These are phyloP conservation scores for Brachystomella parvula DNA, from an alignment of 1,140 invertebrate genomes.

Conservation along the genomic window DNA sequence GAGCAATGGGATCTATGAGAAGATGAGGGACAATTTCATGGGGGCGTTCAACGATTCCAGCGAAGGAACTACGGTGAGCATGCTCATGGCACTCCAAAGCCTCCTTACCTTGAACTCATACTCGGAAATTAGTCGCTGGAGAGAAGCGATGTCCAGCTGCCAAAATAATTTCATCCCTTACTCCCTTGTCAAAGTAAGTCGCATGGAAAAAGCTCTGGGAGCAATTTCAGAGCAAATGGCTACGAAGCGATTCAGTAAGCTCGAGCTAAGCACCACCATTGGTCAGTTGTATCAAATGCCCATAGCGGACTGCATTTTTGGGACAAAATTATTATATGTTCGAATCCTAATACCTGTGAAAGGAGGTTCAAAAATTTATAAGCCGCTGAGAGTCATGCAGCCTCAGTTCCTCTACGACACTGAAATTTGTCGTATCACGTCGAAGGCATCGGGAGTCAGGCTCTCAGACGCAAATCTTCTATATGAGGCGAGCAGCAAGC, in stretches of 20 bases:
- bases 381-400: constrained; percentile 9
- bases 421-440: neutral
- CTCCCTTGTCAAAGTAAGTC: constrained; percentile 17
- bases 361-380: neutral
- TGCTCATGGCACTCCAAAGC: constrained; percentile 18
- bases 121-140: constrained; percentile 17
- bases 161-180: constrained; percentile 23
- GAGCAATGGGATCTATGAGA: constrained; percentile 16
- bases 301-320: constrained; percentile 27
- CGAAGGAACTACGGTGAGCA: constrained; percentile 13
- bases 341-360: constrained; percentile 22
- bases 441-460: neutral
- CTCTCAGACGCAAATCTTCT: neutral
- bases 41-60: neutral
- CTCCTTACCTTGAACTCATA: constrained; percentile 11
- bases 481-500: neutral
- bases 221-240: constrained; percentile 7
- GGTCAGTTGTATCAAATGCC: constrained; percentile 22
- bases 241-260: neutral
- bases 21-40: constrained; percentile 27
- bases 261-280: neutral
- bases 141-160: constrained; percentile 25
- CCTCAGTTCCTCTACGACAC: constrained; percentile 22
- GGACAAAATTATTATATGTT: constrained; percentile 9
- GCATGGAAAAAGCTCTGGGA: constrained; percentile 21